Base-by-base conservation (phyloP, 1,140 invertebrate species). In the Eufriesea mexicana region DNA sequence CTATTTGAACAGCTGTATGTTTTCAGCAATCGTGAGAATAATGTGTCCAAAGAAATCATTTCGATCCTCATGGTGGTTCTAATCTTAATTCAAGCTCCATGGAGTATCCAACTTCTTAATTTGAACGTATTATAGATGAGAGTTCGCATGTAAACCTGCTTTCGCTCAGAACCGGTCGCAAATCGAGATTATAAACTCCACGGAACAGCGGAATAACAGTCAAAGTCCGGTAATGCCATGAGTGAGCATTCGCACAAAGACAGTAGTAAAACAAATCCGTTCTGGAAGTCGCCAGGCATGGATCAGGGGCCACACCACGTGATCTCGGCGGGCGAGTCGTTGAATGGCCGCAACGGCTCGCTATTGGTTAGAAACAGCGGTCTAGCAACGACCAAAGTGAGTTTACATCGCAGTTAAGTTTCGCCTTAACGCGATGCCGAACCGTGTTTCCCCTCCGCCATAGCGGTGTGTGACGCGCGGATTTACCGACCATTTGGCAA, bases 401-500 rank as follows among this genome's bases (percentile, higher is more conserved):
- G 87, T 90, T 90, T 90, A 90, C 87, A 90, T 90, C 85, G 80
- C 87, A 90, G 87, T 90, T 90, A 90, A 90, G 87, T 86, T 85
- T 87, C 78, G 79, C 75, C 74, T 86, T 89, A 89, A 89, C 77
- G 67, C 59, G 84, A 81, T 81, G 61, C 76, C 85, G 78, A 90
- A 90, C 79, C 79, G 66, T 73, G 62, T 77, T 80, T 73, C 82
- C 71, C 62, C 61, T 55, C 71, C 55, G 47, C 84, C 55, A 81
- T 75, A 82, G 83, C 86, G 78, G 82, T 74, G 64, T 59, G 72
- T 81, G 72, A 55, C 68, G 73, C 71, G 20, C 79, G 86, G 89
- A 90, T 91, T 91, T 91, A 90, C 87, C 90, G 85, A 81, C 90
- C 88, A 91, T 91, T 91, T 91, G 84, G 83, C 84, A 91, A 91